A percentile compares a stretch with the other conserved stretches of the same genome.
These are phyloP conservation scores for Gulo gulo DNA, from an alignment of 2,113 vertebrate genomes.

Conservation along the genomic window DNA sequence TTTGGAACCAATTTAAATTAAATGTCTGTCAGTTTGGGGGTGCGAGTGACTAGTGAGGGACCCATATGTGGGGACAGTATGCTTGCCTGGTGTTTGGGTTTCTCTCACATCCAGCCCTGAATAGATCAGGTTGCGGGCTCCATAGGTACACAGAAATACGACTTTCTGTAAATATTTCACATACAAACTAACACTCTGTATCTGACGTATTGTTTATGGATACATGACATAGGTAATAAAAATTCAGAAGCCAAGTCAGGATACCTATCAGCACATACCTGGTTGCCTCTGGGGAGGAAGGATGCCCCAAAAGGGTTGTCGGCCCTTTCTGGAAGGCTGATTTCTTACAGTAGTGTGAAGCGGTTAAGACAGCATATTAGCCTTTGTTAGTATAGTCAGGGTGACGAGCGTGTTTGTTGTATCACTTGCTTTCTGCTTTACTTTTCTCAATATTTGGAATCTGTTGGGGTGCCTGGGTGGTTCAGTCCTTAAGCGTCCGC, in stretches of 20 bases:
- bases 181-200: no score
- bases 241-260: neutral
- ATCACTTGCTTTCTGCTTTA: neutral
- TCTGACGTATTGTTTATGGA: neutral
- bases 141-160: neutral
- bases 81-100: no score
- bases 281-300: neutral
- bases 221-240: neutral
- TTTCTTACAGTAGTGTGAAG: neutral
- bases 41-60: neutral
- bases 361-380: neutral
- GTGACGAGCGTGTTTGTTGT: neutral
- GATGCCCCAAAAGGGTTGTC: no score
- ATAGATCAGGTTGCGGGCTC: neutral
- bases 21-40: neutral
- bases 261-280: neutral
- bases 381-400: neutral
- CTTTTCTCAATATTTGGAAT: neutral
- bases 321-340: neutral
- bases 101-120: neutral
- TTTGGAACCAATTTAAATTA: neutral
- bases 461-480: no score
- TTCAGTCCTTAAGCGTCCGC: no score
- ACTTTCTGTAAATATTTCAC: neutral
- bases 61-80: rapidly evolving